Evolutionary conservation across 2,888 invertebrate species (phyloP).

Genomic region (Watsonalla binaria): DNA sequence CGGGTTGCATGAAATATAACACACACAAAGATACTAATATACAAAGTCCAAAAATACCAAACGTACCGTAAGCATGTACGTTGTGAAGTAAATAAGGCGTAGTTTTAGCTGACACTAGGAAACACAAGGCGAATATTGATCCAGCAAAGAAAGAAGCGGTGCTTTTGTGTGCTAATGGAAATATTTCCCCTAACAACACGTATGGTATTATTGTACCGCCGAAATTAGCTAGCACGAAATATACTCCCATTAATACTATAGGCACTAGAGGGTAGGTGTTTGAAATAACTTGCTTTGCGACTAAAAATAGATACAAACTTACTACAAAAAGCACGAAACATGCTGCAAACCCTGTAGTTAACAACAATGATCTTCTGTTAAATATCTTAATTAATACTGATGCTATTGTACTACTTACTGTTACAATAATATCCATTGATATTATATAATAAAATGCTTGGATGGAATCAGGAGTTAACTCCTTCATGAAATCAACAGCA

Average conservation of each 20-base stretch:
- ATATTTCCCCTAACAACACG: slow-evolving; percentile 32
- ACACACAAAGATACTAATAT: slow-evolving; percentile 21
- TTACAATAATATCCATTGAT: slow-evolving; percentile 29
- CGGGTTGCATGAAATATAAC: slow-evolving; percentile 30
- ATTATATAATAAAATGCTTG: slow-evolving; percentile 28
- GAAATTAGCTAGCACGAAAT: slow-evolving; percentile 27
- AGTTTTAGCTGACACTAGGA: slow-evolving; percentile 15
- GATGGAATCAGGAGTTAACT: slow-evolving; percentile 18
- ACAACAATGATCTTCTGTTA: slow-evolving; percentile 31
- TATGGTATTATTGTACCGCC: slow-evolving; percentile 32
- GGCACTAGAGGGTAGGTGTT: slow-evolving; percentile 21
- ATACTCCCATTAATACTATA: slow-evolving; percentile 22
- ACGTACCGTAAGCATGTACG: slow-evolving; percentile 33
- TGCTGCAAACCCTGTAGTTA: slow-evolving; percentile 26
- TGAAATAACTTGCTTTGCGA: slow-evolving; percentile 13
- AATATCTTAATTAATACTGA: slow-evolving; percentile 17
- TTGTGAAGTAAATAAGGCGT: slow-evolving; percentile 23
- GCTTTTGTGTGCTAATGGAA: slow-evolving; percentile 30
- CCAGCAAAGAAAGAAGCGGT: slow-evolving; percentile 23
- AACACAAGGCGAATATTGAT: slow-evolving; percentile 15
- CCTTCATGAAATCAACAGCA: slow-evolving; percentile 31
- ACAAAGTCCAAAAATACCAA: slow-evolving; percentile 24
- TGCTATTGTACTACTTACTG: slow-evolving; percentile 16
- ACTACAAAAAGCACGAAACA: slow-evolving; percentile 18
- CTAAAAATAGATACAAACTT: slow-evolving; percentile 21